Evolutionary conservation across 2,113 vertebrate species (phyloP).

Genomic region (Ictidomys tridecemlineatus): DNA sequence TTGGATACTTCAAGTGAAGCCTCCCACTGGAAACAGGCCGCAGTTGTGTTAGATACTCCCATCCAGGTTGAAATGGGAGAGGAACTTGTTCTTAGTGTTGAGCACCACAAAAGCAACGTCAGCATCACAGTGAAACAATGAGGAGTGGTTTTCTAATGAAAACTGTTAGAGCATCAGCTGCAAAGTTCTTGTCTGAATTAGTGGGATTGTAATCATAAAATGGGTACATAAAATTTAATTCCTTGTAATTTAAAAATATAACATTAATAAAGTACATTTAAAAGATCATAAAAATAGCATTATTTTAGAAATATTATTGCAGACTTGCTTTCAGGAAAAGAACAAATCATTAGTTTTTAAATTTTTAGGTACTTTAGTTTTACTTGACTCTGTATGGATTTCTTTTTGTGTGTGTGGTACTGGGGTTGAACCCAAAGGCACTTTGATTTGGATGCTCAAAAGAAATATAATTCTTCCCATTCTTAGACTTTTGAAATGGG

Average conservation of each 20-base stretch:
- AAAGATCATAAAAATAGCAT: background rate
- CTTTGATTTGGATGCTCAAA: background rate
- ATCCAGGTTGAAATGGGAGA: slow-evolving; percentile 91
- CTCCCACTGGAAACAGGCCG: slow-evolving; percentile 98
- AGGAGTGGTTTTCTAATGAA: slow-evolving; percentile 22
- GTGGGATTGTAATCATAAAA: background rate
- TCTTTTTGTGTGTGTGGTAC: no score
- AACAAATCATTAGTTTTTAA: background rate
- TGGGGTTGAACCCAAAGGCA: no score
- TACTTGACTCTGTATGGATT: slow-evolving; percentile 7
- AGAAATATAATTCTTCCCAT: background rate
- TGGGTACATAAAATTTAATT: background rate
- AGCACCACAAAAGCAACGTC: slow-evolving; percentile 95
- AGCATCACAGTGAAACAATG: slow-evolving; percentile 90
- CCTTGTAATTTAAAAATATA: slow-evolving; percentile 41
- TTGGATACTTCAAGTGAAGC: slow-evolving; percentile 92
- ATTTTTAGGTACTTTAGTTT: slow-evolving; percentile 23
- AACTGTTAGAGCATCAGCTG: background rate
- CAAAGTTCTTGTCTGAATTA: background rate
- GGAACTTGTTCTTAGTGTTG: slow-evolving; percentile 90
- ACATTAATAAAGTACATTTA: slow-evolving; percentile 59
- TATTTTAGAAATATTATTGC: slow-evolving; percentile 30
- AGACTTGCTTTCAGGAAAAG: slow-evolving; percentile 51
- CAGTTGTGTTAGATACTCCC: slow-evolving; percentile 93
- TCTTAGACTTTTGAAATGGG: slow-evolving; percentile 22